Evolutionary conservation across 2,113 vertebrate species (phyloP).

Genomic region (Zeus faber): DNA sequence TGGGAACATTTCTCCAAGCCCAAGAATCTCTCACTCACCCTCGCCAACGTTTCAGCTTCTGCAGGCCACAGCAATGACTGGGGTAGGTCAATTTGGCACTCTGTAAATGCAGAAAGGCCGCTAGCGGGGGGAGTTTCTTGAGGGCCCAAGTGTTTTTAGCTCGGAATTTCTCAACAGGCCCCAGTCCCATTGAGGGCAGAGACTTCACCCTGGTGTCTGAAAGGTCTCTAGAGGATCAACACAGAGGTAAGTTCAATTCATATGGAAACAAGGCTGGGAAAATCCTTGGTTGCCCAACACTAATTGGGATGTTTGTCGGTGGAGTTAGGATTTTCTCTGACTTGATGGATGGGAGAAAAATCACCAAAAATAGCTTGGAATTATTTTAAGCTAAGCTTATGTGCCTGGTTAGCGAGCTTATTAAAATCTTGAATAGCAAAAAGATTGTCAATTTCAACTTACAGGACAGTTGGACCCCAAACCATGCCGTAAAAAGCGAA

Average conservation of each 20-base stretch:
- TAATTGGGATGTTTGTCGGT: neutral
- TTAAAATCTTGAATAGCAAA: neutral
- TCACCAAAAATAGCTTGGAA: neutral
- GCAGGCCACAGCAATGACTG: constrained; percentile 90
- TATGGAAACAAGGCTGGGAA: neutral
- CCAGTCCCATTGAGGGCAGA: constrained; percentile 81
- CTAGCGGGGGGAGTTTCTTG: constrained; percentile 82
- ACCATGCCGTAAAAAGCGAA: constrained; percentile 82
- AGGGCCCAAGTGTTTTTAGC: constrained; percentile 84
- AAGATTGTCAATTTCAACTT: constrained; percentile 56
- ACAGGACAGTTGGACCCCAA: constrained; percentile 84
- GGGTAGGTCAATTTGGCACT: constrained; percentile 84
- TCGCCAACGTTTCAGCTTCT: constrained; percentile 81
- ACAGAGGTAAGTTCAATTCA: constrained; percentile 19
- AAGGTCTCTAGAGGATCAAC: constrained; percentile 74
- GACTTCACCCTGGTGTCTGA: constrained; percentile 80
- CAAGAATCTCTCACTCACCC: constrained; percentile 79
- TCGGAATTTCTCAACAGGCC: constrained; percentile 78
- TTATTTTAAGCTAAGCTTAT: neutral
- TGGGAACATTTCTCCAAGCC: no score
- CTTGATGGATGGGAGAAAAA: neutral
- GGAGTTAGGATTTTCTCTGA: neutral
- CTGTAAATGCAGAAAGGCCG: constrained; percentile 80
- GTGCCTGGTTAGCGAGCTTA: neutral
- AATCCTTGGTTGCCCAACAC: neutral